Evolutionary conservation across 2,888 invertebrate species (phyloP).

Genomic region (Gari tellinella): DNA sequence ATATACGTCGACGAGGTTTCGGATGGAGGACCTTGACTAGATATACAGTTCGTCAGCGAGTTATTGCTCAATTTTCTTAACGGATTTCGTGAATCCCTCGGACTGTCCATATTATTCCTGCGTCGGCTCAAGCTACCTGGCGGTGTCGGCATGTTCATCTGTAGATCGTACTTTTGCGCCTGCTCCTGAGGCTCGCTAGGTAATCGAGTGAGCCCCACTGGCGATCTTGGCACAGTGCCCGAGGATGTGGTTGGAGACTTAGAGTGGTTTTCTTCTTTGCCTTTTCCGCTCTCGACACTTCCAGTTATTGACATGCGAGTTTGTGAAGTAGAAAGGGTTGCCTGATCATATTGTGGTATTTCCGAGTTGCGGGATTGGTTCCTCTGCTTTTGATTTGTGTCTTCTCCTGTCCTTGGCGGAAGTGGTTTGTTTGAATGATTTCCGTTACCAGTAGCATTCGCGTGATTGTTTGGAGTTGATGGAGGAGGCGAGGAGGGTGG

Average conservation of each 20-base stretch:
- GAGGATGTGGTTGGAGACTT: conserved; percentile 45
- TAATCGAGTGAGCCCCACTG: conserved; percentile 26
- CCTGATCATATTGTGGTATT: no score
- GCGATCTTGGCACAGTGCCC: conserved; percentile 48
- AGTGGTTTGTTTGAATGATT: not conserved
- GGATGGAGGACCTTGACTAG: conserved; percentile 66
- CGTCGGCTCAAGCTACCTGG: conserved; percentile 80
- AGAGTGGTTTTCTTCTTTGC: not conserved
- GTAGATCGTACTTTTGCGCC: conserved; percentile 56
- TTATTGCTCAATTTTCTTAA: conserved; percentile 73
- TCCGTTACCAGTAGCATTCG: not conserved
- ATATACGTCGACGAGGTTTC: conserved; percentile 66
- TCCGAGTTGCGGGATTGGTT: no score
- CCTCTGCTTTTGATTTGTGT: no score
- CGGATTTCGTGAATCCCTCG: conserved; percentile 71
- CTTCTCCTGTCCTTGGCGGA: no score
- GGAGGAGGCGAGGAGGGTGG: not conserved
- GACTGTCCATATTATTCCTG: conserved; percentile 71
- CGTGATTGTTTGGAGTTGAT: not conserved
- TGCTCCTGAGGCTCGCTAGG: conserved; percentile 38
- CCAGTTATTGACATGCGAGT: no score
- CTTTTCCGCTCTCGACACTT: no score
- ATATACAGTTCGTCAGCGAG: conserved; percentile 70
- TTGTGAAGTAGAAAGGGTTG: no score
- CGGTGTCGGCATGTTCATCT: conserved; percentile 74